phyloP scores from a whole-genome alignment of 2,797 vertebrate species.

The Rhinatrema bivittatum region DNA sequence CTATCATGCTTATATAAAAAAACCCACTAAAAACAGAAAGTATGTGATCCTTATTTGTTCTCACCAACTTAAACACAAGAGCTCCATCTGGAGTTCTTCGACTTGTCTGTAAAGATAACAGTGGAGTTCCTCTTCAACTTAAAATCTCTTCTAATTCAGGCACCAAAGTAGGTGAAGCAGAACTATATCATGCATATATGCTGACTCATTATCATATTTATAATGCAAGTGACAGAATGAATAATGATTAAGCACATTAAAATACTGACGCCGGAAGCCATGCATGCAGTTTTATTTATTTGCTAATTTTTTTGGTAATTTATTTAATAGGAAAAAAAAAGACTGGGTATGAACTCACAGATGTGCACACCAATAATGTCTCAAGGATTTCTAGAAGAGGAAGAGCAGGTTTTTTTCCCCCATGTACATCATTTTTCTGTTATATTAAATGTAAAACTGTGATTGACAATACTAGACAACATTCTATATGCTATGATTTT shows the following conservation, averaged over 20 bases:
- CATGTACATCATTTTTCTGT: too few relatives aligned
- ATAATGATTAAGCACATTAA: slow-evolving; percentile 13
- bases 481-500: too few relatives aligned
- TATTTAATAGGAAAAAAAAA: not conserved
- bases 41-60: too few relatives aligned
- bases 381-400: too few relatives aligned
- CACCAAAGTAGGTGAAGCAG: slow-evolving; percentile 3
- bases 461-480: too few relatives aligned
- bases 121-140: not conserved
- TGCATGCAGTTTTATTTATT: not conserved
- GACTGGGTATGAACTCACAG: slow-evolving; percentile 4
- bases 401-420: too few relatives aligned
- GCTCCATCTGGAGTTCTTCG: not conserved
- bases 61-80: not conserved
- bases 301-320: slow-evolving; percentile 3
- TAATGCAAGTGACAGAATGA: slow-evolving; percentile 16
- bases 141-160: slow-evolving; percentile 5
- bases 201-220: slow-evolving; percentile 17
- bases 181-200: slow-evolving; percentile 8
- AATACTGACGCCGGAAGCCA: slow-evolving; percentile 12
- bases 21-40: too few relatives aligned
- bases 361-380: too few relatives aligned
- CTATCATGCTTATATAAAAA: too few relatives aligned
- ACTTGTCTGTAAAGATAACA: not conserved
- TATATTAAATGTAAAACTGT: too few relatives aligned